These are phyloP conservation scores for Axinella damicornis DNA, from an alignment of 37 sponge, comb jelly and placozoan species.

Conservation along the genomic window DNA sequence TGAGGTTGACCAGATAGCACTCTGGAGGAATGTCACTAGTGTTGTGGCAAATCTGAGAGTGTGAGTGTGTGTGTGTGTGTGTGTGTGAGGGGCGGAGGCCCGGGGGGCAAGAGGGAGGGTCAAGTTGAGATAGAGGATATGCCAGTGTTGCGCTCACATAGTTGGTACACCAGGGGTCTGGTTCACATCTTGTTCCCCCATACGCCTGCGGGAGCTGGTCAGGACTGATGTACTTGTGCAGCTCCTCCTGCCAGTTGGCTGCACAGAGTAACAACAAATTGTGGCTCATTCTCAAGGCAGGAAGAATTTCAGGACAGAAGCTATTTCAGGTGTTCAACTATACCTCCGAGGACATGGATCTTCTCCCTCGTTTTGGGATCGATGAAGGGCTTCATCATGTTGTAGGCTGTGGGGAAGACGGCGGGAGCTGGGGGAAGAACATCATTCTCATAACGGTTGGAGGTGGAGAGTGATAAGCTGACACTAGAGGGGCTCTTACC, in stretches of 20 bases:
- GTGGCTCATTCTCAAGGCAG: no score
- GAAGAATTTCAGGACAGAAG: no score
- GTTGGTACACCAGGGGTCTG: constrained; percentile 75
- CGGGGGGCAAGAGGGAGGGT: neutral
- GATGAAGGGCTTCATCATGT: constrained; percentile 56
- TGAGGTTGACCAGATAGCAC: constrained; percentile 65
- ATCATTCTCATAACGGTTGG: neutral
- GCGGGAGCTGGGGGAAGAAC: no score
- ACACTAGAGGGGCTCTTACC: neutral
- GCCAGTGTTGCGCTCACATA: neutral
- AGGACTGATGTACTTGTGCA: constrained; percentile 67
- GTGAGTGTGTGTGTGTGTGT: neutral
- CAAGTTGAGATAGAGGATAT: neutral
- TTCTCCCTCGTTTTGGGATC: constrained; percentile 59
- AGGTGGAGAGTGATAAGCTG: no score
- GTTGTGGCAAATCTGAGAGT: neutral
- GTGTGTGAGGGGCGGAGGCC: neutral
- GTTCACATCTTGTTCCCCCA: constrained; percentile 69
- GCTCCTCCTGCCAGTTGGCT: constrained; percentile 62
- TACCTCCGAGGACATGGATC: constrained; percentile 62
- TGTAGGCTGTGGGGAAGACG: constrained; percentile 61
- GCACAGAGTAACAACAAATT: no score
- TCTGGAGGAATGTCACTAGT: neutral
- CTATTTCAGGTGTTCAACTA: neutral
- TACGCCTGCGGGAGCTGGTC: constrained; percentile 58